Evolutionary conservation across 2,113 vertebrate genomes (phyloP).

Genomic region (Orthonyx spaldingii): DNA sequence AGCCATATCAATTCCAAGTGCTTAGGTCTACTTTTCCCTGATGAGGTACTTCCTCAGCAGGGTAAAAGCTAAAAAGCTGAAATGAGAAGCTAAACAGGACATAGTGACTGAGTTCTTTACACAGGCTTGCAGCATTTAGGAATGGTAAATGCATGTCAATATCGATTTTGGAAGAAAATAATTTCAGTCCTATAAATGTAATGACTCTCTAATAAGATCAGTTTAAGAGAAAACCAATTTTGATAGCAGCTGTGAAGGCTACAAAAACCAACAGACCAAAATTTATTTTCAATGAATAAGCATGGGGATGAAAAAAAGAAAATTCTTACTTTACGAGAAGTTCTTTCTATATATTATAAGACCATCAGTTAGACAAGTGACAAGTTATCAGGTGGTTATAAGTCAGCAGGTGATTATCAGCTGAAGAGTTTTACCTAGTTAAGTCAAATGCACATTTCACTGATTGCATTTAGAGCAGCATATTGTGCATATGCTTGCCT

Average conservation of each 20-base stretch:
- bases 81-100: neutral
- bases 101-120: neutral
- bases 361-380: neutral
- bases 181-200: neutral
- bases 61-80: neutral
- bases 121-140: neutral
- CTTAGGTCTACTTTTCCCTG: too few species aligned
- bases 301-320: neutral
- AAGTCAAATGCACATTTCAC: neutral
- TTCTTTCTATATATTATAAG: neutral
- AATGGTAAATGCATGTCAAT: neutral
- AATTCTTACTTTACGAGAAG: neutral
- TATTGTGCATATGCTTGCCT: constrained; percentile 38
- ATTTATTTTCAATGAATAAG: neutral
- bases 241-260: neutral
- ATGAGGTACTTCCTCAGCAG: neutral
- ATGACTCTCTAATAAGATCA: neutral
- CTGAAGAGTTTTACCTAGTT: neutral
- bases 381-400: neutral
- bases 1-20: neutral
- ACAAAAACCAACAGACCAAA: neutral
- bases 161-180: neutral
- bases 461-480: constrained; percentile 7
- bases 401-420: constrained; percentile 2
- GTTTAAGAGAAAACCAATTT: neutral